Evolutionary conservation across 2,113 vertebrate genomes (phyloP).

Genomic region (Carassius gibelio): DNA sequence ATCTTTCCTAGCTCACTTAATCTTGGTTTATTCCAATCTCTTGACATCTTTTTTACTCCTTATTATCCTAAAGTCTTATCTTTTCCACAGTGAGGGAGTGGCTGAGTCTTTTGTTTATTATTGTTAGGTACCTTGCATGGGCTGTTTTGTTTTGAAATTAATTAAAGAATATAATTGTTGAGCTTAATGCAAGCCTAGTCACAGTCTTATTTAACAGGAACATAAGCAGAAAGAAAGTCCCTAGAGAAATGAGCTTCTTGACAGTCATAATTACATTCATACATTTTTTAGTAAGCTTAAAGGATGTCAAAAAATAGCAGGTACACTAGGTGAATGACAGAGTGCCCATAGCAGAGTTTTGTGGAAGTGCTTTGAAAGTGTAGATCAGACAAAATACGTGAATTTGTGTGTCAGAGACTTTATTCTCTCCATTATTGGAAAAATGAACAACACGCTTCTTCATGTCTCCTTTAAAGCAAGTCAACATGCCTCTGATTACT

Average conservation of each 20-base stretch:
- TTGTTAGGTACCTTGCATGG: conserved; percentile 18
- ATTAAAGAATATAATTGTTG: conserved; percentile 31
- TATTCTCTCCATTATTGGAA: background rate
- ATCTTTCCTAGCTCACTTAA: conserved; percentile 32
- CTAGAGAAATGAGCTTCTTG: conserved; percentile 3
- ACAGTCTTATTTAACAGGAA: conserved; percentile 19
- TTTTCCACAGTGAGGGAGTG: background rate
- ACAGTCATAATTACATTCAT: conserved; percentile 14
- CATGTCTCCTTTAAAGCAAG: background rate
- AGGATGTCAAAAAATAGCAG: background rate
- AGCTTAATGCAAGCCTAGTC: conserved; percentile 1
- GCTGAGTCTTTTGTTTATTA: conserved; percentile 17
- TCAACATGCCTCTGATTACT: background rate
- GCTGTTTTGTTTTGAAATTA: conserved; percentile 19
- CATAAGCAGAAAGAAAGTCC: background rate
- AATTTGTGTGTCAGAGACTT: background rate
- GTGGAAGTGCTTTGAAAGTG: conserved; percentile 1
- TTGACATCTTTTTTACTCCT: conserved; percentile 25
- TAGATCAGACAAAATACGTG: background rate
- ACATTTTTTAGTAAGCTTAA: background rate
- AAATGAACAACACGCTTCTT: conserved; percentile 2
- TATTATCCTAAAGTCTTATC: conserved; percentile 9
- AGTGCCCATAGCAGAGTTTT: background rate
- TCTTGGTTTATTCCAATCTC: conserved; percentile 29
- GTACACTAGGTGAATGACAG: background rate